Evolutionary conservation across 2,113 vertebrate species (phyloP).

Genomic region (Pontoporia blainvillei): DNA sequence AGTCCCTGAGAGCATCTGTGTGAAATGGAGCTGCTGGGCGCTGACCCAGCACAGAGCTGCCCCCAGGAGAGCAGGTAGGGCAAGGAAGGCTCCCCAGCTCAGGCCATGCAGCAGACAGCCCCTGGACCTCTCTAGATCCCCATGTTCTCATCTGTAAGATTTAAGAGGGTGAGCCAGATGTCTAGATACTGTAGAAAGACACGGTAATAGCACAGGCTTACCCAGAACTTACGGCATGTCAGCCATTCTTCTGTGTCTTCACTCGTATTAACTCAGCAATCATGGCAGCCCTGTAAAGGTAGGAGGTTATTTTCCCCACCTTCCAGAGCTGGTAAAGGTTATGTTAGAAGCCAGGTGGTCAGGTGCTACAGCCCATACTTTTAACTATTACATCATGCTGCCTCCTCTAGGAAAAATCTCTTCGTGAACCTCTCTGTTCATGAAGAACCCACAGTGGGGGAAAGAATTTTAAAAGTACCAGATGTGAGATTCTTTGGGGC

Average conservation of each 20-base stretch:
- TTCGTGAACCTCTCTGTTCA: not conserved
- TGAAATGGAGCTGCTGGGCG: not conserved
- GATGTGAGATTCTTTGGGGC: not conserved
- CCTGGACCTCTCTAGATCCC: not conserved
- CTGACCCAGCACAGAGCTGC: not conserved
- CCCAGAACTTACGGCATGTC: accelerated
- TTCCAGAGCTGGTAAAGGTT: not conserved
- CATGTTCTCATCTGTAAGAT: not conserved
- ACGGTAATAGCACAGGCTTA: not conserved
- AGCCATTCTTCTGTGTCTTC: not conserved
- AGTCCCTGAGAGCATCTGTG: not conserved
- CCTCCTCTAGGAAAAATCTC: not conserved
- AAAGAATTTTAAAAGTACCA: not conserved
- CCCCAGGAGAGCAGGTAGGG: not conserved
- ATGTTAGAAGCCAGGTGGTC: not conserved
- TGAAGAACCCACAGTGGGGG: not conserved
- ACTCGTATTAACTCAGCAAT: too few species aligned
- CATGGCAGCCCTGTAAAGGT: not conserved
- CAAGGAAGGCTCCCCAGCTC: not conserved
- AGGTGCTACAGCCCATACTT: not conserved
- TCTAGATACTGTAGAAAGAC: not conserved
- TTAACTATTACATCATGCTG: too few species aligned
- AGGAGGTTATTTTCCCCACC: not conserved
- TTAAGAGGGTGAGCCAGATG: not conserved
- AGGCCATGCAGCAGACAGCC: not conserved